Evolutionary conservation across 2,888 invertebrate species (phyloP).

Genomic region (Aromia moschata): DNA sequence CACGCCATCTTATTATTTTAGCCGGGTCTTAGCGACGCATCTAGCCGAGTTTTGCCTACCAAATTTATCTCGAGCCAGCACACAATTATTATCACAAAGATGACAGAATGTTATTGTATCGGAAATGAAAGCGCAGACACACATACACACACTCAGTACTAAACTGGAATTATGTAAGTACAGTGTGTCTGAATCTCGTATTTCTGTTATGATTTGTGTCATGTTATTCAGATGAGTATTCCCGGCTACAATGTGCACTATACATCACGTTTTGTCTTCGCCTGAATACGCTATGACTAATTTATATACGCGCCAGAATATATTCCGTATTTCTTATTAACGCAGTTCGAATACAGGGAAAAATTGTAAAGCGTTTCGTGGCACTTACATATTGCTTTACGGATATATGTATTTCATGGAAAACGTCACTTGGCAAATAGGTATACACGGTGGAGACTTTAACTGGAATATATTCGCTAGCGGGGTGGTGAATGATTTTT

Average conservation of each 20-base stretch:
- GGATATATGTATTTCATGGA: too few relatives aligned
- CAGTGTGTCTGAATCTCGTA: constrained; percentile 54
- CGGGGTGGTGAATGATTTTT: too few relatives aligned
- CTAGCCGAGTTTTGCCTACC: constrained; percentile 56
- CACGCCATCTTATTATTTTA: constrained; percentile 54
- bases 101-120: constrained; percentile 58
- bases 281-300: constrained; percentile 22
- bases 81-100: constrained; percentile 59
- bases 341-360: not conserved
- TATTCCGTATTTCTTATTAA: constrained; percentile 14
- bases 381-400: too few relatives aligned
- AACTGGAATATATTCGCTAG: too few relatives aligned
- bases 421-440: too few relatives aligned
- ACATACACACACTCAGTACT: constrained; percentile 36
- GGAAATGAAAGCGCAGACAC: constrained; percentile 58
- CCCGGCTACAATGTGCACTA: constrained; percentile 21
- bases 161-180: constrained; percentile 49
- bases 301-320: constrained; percentile 13
- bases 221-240: constrained; percentile 44
- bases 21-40: constrained; percentile 47
- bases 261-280: constrained; percentile 31
- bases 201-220: constrained; percentile 50
- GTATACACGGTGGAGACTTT: too few relatives aligned
- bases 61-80: constrained; percentile 60
- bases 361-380: too few relatives aligned